Evolutionary conservation across 2,888 invertebrate genomes (phyloP).

Genomic region (Phania funesta): DNA sequence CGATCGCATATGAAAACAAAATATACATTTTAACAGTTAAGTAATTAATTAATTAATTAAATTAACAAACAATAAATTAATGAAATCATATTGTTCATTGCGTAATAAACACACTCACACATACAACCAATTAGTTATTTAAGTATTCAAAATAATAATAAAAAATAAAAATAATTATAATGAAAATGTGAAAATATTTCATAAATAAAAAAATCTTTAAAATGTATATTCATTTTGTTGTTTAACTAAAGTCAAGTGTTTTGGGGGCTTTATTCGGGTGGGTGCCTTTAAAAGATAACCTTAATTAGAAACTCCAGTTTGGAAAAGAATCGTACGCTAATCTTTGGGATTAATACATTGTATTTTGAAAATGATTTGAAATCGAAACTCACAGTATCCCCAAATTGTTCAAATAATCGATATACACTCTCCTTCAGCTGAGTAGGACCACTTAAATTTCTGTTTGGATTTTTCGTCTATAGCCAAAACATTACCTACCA

Average conservation of each 20-base stretch:
- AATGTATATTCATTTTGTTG: constrained; percentile 64
- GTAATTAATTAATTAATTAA: constrained; percentile 39
- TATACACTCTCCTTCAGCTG: too few species aligned
- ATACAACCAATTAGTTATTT: constrained; percentile 56
- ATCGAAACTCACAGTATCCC: too few species aligned
- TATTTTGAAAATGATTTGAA: too few species aligned
- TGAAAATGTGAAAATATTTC: constrained; percentile 56
- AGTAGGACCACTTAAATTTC: too few species aligned
- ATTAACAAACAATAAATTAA: constrained; percentile 21
- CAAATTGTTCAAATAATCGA: too few species aligned
- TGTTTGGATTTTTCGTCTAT: too few species aligned
- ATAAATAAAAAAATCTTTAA: constrained; percentile 68
- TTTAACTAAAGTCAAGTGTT: not conserved
- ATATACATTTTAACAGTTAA: constrained; percentile 52
- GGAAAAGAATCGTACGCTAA: too few species aligned
- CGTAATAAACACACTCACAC: constrained; percentile 23
- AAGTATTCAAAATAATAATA: constrained; percentile 64
- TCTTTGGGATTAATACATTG: too few species aligned
- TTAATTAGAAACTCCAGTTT: too few species aligned
- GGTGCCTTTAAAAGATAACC: too few species aligned
- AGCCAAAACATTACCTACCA: too few species aligned
- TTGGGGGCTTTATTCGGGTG: not conserved
- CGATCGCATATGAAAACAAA: constrained; percentile 11
- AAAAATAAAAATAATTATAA: constrained; percentile 58
- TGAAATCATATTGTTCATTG: constrained; percentile 30